Evolutionary conservation across 2,888 invertebrate species (phyloP).

Genomic region (Octodonta nipae): DNA sequence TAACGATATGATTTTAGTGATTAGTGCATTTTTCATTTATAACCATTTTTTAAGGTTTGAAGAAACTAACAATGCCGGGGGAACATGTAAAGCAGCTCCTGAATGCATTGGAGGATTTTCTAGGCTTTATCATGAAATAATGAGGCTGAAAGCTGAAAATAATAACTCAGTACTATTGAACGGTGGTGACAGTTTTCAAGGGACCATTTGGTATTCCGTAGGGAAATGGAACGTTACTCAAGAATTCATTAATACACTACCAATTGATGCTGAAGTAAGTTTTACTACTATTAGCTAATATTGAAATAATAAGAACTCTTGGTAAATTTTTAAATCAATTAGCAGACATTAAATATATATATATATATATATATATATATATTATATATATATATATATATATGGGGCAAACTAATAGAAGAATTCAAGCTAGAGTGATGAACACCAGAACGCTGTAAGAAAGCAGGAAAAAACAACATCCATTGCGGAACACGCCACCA

Average conservation of each 20-base stretch:
- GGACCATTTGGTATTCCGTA: conserved; percentile 70
- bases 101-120: conserved; percentile 59
- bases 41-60: conserved; percentile 13
- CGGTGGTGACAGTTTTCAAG: conserved; percentile 75
- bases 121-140: conserved; percentile 46
- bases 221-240: conserved; percentile 63
- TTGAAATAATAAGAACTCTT: no score
- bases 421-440: no score
- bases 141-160: conserved; percentile 30
- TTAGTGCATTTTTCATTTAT: neutral
- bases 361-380: no score
- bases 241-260: conserved; percentile 59
- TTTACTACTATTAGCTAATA: no score
- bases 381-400: no score
- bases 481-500: no score
- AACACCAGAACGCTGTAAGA: no score
- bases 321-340: no score
- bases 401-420: no score
- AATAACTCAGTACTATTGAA: conserved; percentile 56
- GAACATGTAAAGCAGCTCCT: conserved; percentile 25
- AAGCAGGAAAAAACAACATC: no score
- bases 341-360: no score
- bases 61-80: conserved; percentile 11
- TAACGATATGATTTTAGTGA: no score
- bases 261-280: conserved; percentile 66